Base-by-base conservation (phyloP, 2,113 vertebrate genomes). In the human region DNA sequence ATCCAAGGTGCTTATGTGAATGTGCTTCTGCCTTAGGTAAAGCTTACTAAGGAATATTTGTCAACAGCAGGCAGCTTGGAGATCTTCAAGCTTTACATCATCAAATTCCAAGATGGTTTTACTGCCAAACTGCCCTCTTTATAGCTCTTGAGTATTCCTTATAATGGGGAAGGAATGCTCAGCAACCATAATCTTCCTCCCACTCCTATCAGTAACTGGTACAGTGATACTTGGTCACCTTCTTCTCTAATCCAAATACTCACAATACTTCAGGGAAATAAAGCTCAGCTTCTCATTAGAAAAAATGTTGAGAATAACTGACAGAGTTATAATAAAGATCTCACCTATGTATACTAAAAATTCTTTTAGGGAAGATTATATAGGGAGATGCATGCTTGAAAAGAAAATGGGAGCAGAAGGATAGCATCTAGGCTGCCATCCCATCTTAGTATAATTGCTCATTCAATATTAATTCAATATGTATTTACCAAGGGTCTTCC, bases 221-320 rank as follows among this genome's bases (percentile, higher is more conserved):
- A 79, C 20, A 85, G 25, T 78, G 48, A 59, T 38, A 85, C 40
- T 70, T 22, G 68, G 40, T 72, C 81, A 91, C 81, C 50, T n/a
- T 59, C 50, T 25, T 80, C 35, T 86, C 35, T 72, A 95, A 66
- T 17, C 30, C 22, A 45, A 90, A 84, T 79, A 57, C 86, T 80
- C 64, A 72, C 80, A 95, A 50, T n/a, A 91, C 40, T 72, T 61
- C 35, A 91, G 50, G n/a, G 35, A 95, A 95, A 90, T 40, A 80
- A 91, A 90, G 57, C 40, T 95, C 76, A 59, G 59, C 25, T 79
- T 82, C 52, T 59, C 20, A 68, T 68, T 48, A 90, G 57, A 22
- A 38, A 72, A 93, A 95, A 84, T 32, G 30, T 50, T 85, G 38
- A 57, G 40, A 89, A 89, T 61, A 73, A 85, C 17, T 78, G 38